Evolutionary conservation across 2,113 vertebrate species (phyloP).

Genomic region (zebrafish (Danio rerio)): GRCz12tu NC_133180.1:27664001-27664500

Average conservation of each 20-base stretch:
- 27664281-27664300: conserved; percentile 1
- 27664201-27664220: neutral
- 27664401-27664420: conserved; percentile 50
- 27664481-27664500: neutral
- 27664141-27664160: neutral
- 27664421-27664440: conserved; percentile 17
- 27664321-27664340: conserved; percentile 29
- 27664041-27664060: no score
- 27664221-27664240: neutral
- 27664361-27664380: conserved; percentile 32
- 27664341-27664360: conserved; percentile 56
- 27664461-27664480: neutral
- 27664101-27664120: no score
- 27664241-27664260: conserved; percentile 13
- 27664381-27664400: conserved; percentile 43
- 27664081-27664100: no score
- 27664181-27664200: neutral
- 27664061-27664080: no score
- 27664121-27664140: no score
- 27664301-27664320: conserved; percentile 39
- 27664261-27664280: neutral
- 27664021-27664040: no score
- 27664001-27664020: no score
- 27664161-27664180: no score
- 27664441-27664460: conserved; percentile 19